Base-by-base conservation (phyloP, 2,888 invertebrate genomes). In the Micoletzkya japonica region DNA sequence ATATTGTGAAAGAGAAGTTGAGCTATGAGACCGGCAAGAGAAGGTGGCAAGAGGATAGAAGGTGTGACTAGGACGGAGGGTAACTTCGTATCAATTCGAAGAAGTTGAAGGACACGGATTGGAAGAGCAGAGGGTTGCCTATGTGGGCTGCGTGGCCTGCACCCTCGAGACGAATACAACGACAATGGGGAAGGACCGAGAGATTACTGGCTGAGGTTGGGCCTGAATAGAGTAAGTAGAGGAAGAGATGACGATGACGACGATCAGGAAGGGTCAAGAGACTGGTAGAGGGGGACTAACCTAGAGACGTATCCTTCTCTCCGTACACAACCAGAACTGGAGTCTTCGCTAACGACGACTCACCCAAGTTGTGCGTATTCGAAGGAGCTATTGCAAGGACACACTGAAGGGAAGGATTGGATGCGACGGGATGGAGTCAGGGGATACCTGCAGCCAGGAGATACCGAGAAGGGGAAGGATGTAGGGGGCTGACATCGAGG, bases 121-220 rank as follows among this genome's bases (percentile, higher is more conserved):
- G 76, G 68, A 79, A 79, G 14, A 70, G 70, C 24, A 67, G 67
- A 2, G 79, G 76, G 70, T 78, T 79, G 54, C 78, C 75, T n/a
- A 79, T 76, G 67, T 79, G 74, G 34, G 72, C 74, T 17, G 77
- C 77, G 66, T 79, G 79, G 0, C 79, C 79, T 20, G 79, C 76
- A n/a, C 70, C 66, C 0, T 72, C 68, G 4, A 79, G 30, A n/a
- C 52, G 50, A 37, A 60, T 28, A 4, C 17, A 54, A 20, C 70
- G 49, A 56, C 30, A 70, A 20, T 72, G 69, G 6, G 79, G 79
- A 1, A 79, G 73, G 37, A 54, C 66, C 30, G 74, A 71, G 17
- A 79, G 73, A 56, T 79, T 79, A 2, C 75, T 68, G 28, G 79
- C 79, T 6, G 79, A 74, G 0, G 77, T 76, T 2, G 79, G 79